Percentiles rank a stretch among this genome's conserved stretches.
These are phyloP conservation scores for Macrotis lagotis DNA, from an alignment of 2,113 vertebrate genomes.

Conservation along the genomic window DNA sequence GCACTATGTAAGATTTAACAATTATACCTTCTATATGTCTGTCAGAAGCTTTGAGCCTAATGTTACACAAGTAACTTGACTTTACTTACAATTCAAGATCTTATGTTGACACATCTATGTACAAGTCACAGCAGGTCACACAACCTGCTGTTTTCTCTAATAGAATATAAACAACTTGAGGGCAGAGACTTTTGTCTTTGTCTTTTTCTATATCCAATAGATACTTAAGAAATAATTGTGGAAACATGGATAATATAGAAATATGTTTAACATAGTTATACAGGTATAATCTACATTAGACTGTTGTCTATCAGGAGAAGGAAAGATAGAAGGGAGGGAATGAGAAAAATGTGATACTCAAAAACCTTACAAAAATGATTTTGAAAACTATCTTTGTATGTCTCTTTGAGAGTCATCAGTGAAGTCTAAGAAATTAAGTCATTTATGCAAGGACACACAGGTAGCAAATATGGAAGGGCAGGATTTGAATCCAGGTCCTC, in stretches of 20 bases:
- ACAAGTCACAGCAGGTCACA: too few relatives aligned
- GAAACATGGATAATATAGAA: too few relatives aligned
- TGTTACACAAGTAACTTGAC: neutral
- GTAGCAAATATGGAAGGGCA: neutral
- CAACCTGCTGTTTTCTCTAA: neutral
- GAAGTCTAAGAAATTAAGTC: rapidly evolving
- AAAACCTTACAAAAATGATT: too few relatives aligned
- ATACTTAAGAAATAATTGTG: neutral
- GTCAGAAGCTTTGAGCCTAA: neutral
- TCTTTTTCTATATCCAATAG: neutral
- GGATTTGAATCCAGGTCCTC: neutral
- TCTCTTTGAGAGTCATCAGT: too few relatives aligned
- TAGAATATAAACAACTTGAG: neutral
- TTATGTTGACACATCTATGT: neutral
- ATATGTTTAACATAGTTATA: too few relatives aligned
- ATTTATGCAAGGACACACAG: neutral
- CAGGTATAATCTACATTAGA: too few relatives aligned
- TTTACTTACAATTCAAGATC: neutral
- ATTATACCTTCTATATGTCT: neutral
- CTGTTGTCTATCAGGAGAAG: too few relatives aligned
- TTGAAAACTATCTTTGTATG: too few relatives aligned
- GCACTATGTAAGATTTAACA: neutral
- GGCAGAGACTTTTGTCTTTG: neutral
- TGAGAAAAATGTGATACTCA: too few relatives aligned
- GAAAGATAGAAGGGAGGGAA: too few relatives aligned